Base-by-base conservation (phyloP, 2,113 vertebrate genomes). In the Semnopithecus entellus region DNA sequence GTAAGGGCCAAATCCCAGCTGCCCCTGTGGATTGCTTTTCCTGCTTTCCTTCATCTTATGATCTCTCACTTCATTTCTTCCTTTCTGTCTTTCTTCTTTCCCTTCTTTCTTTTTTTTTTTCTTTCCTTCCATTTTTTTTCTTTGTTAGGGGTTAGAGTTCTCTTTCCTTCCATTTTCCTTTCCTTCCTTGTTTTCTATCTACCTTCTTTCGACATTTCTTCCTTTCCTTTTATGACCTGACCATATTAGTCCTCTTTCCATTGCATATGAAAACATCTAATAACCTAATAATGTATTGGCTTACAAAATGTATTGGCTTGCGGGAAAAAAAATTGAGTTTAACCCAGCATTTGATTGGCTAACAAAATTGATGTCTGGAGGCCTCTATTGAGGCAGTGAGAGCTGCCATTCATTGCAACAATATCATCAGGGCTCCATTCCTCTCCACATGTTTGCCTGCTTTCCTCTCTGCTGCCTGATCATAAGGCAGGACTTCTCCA, bases 351-450 rank as follows among this genome's bases (percentile, higher is more conserved):
- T 38, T 8, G 25, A 43, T 75, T 20, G 27, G 27, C 35, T 10
- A 20, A 73, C 5, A 72, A 40, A 55, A 38, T 35, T 17, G 38
- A 2, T 8, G 3, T 16, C 27, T 9, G 38, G 13, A 59, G 52
- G 50, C 10, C 45, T 43, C 50, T 22, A 4, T 0, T 3, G 70
- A 55, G 7, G 16, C n/a, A 12, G 20, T 30, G n/a, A 43, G 50
- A 59, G 70, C 50, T 20, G n/a, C 3, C 12, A 2, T 40, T 40
- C 16, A 18, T 57, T 59, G 18, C 40, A 16, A 1, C 3, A 30
- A 45, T 14, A 14, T 3, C 18, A 1, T 55, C 5, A 22, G 4
- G 38, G 32, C 13, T 8, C 57, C 5, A 4, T 14, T 9, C 8
- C 8, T 45, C 55, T 48, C 30, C 43, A 64, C 6, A 0, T 5